A percentile compares a stretch with the other conserved stretches of the same genome.
These are phyloP conservation scores for Clanis bilineata DNA, from an alignment of 2,888 invertebrate genomes.

Conservation along the genomic window DNA sequence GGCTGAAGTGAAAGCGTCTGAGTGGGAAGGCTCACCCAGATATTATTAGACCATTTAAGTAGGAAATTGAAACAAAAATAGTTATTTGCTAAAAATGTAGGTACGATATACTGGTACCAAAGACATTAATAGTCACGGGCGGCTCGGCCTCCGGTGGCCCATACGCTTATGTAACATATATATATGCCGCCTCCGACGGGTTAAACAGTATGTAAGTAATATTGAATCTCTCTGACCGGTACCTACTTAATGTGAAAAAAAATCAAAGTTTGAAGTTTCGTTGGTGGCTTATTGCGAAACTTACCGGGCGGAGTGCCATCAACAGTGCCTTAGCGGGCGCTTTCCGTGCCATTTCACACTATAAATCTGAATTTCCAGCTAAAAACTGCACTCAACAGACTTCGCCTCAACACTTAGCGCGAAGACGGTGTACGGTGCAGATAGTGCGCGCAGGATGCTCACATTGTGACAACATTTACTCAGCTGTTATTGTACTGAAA, in stretches of 20 bases:
- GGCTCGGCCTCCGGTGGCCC: too few species aligned
- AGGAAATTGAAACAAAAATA: too few species aligned
- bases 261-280: conserved; percentile 33
- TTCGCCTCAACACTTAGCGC: conserved; percentile 3
- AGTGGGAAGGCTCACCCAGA: too few species aligned
- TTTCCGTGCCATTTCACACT: conserved; percentile 46
- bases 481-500: background rate
- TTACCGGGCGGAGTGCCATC: conserved; percentile 37
- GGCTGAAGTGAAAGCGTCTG: too few species aligned
- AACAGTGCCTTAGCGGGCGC: conserved; percentile 36
- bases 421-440: background rate
- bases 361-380: conserved; percentile 41
- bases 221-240: too few species aligned
- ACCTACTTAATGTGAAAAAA: background rate
- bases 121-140: too few species aligned
- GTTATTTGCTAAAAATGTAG: too few species aligned
- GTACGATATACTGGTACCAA: too few species aligned
- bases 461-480: conserved; percentile 1
- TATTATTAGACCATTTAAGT: too few species aligned
- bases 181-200: too few species aligned
- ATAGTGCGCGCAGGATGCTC: background rate
- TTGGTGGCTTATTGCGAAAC: conserved; percentile 39
- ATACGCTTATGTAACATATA: too few species aligned
- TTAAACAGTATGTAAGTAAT: too few species aligned
- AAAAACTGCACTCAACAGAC: conserved; percentile 24